Evolutionary conservation across 1,140 invertebrate genomes (phyloP), one percentile per base, ranked within the genome.

Genomic region (Brachystomella parvula): DNA sequence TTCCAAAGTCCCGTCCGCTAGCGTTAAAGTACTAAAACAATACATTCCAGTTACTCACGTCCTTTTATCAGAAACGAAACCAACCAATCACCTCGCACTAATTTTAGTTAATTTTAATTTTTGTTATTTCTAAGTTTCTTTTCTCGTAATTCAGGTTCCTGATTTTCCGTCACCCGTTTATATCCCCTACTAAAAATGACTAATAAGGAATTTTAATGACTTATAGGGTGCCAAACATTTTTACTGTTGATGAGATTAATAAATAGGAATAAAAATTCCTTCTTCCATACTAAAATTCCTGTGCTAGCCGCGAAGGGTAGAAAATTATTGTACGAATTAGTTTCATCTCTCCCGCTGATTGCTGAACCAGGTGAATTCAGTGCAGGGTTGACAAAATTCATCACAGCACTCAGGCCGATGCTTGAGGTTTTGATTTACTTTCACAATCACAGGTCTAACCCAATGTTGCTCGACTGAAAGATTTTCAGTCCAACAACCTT

Each of bases 151-250:
- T 21, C 30, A n/a, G n/a, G n/a, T n/a, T n/a, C n/a, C n/a, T n/a
- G n/a, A n/a, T n/a, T n/a, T n/a, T n/a, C n/a, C n/a, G n/a, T n/a
- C n/a, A n/a, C n/a, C n/a, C n/a, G n/a, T n/a, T n/a, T n/a, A n/a
- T n/a, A n/a, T n/a, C n/a, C n/a, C n/a, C n/a, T n/a, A n/a, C 28
- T 15, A 12, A 3, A 60, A 12, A 24, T 28, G 6, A 60, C 24
- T 28, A 60, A 21, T 21, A 15, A 9, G 30, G 3, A 60, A 30
- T 32, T 60, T 60, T 60, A 56, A 56, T 21, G 17, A 28, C 31
- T 60, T 60, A 21, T 19, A 32, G 21, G 21, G 58, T 60, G 58
- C 58, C 58, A 60, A 60, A 60, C 21, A 60, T 60, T 60, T 60
- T 30, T 28, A 28, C 15, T 12, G 17, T 60, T 26, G 31, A 44